Conservation (phyloP, 1,140 invertebrate genomes). For the Tyrophagus putrescentiae region DNA sequence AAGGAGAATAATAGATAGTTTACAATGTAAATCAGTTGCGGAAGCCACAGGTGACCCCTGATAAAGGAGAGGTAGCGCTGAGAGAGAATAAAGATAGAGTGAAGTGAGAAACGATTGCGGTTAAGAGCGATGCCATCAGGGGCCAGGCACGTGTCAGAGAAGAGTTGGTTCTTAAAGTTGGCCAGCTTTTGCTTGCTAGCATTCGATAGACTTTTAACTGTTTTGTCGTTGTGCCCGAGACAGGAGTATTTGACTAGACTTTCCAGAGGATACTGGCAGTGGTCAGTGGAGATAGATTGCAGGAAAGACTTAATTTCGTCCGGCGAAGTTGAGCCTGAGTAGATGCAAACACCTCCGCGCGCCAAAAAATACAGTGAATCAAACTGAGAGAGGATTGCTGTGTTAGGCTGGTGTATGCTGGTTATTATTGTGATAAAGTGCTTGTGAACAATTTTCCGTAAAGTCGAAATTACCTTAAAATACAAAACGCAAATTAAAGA, state of each 20-base stretch:
- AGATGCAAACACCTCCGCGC: conserved; percentile 14
- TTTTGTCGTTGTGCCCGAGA: not conserved
- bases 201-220: not conserved
- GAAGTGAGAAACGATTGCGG: conserved; percentile 7
- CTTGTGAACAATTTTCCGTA: conserved; percentile 38
- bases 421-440: conserved; percentile 10
- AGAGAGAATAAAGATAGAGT: not conserved
- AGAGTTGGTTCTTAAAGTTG: not conserved
- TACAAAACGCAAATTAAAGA: no score
- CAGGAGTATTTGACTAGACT: not conserved
- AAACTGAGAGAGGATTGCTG: conserved; percentile 1
- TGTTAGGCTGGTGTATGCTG: conserved; percentile 20
- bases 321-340: conserved; percentile 6
- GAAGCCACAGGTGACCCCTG: not conserved
- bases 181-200: no score
- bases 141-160: not conserved
- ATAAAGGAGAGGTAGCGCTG: not conserved
- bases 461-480: conserved; percentile 56
- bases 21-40: not conserved
- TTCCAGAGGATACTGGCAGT: not conserved
- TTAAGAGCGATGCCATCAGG: not conserved
- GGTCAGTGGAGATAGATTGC: not conserved
- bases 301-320: not conserved
- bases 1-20: no score
- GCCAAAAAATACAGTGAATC: conserved; percentile 19